These are phyloP conservation scores for Microvelia longipes DNA, from an alignment of 1,140 invertebrate species.

Conservation along the genomic window DNA sequence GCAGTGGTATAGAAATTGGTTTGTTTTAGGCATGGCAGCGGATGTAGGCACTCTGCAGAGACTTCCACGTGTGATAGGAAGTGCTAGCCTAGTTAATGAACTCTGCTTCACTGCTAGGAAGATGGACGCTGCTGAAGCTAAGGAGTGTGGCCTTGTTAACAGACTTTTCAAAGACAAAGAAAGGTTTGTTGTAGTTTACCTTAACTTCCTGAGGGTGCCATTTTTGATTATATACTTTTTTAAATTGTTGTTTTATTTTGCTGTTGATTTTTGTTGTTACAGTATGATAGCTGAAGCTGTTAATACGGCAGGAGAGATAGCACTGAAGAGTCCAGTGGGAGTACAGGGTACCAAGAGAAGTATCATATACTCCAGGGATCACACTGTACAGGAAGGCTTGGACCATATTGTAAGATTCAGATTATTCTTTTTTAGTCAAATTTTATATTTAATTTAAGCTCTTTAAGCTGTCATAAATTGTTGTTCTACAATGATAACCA, in stretches of 20 bases:
- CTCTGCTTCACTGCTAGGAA: slow-evolving; percentile 74
- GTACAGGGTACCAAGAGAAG: slow-evolving; percentile 76
- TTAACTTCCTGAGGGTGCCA: no score
- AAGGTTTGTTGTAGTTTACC: slow-evolving; percentile 33
- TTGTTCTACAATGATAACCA: no score
- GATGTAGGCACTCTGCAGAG: slow-evolving; percentile 90
- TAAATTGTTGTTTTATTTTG: no score
- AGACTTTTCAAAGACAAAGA: slow-evolving; percentile 54
- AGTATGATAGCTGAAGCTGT: slow-evolving; percentile 55
- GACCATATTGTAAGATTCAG: slow-evolving; percentile 62
- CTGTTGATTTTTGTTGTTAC: no score
- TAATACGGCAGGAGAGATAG: slow-evolving; percentile 60
- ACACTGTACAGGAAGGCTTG: slow-evolving; percentile 66
- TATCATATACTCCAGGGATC: slow-evolving; percentile 74
- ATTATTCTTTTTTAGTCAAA: slow-evolving; percentile 6
- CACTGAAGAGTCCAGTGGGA: slow-evolving; percentile 83
- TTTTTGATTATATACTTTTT: no score
- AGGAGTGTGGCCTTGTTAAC: slow-evolving; percentile 54
- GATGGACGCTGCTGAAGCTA: slow-evolving; percentile 63
- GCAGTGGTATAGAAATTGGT: no score
- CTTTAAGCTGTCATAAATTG: no score
- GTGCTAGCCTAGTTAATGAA: slow-evolving; percentile 71
- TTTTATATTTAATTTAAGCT: no score
- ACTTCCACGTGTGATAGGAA: slow-evolving; percentile 83
- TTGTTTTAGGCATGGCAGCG: slow-evolving; percentile 54